A percentile compares a stretch with the other conserved stretches of the same genome.
These are phyloP conservation scores for Latrodectus hesperus DNA, from an alignment of 2,888 invertebrate species.

Conservation along the genomic window DNA sequence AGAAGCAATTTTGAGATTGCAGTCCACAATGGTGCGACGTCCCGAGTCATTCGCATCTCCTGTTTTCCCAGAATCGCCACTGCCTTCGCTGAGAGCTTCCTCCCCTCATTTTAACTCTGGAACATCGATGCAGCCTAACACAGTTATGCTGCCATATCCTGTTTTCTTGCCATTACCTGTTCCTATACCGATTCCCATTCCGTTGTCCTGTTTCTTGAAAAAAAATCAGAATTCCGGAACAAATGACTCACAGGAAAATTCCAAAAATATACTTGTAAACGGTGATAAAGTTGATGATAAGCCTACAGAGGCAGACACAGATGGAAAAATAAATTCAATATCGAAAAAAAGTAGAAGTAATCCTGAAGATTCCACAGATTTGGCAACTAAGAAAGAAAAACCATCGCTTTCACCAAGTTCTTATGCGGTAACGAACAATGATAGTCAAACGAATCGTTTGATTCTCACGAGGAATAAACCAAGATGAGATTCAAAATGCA, in stretches of 20 bases:
- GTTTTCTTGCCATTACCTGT: constrained; percentile 80
- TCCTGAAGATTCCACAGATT: constrained; percentile 4
- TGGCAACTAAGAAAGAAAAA: constrained; percentile 3
- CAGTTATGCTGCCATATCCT: constrained; percentile 89
- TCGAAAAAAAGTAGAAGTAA: constrained; percentile 6
- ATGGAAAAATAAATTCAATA: neutral
- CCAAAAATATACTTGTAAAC: neutral
- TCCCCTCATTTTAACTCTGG: constrained; percentile 33
- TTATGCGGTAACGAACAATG: constrained; percentile 52
- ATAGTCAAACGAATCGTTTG: constrained; percentile 32
- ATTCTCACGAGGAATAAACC: constrained; percentile 39
- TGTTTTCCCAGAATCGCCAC: constrained; percentile 48
- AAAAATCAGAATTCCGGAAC: constrained; percentile 17
- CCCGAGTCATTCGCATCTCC: constrained; percentile 35
- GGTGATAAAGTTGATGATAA: constrained; percentile 9
- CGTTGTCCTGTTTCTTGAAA: constrained; percentile 76
- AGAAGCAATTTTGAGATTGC: constrained; percentile 73
- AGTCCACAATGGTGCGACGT: constrained; percentile 29
- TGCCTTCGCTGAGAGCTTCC: constrained; percentile 34
- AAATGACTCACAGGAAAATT: neutral
- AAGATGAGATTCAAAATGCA: neutral
- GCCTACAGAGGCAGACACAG: constrained; percentile 18
- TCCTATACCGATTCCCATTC: constrained; percentile 89
- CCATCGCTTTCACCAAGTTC: constrained; percentile 12
- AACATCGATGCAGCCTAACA: constrained; percentile 80